Evolutionary conservation across 1,140 invertebrate genomes (phyloP).

Genomic region (Centruroides sculpturatus): DNA sequence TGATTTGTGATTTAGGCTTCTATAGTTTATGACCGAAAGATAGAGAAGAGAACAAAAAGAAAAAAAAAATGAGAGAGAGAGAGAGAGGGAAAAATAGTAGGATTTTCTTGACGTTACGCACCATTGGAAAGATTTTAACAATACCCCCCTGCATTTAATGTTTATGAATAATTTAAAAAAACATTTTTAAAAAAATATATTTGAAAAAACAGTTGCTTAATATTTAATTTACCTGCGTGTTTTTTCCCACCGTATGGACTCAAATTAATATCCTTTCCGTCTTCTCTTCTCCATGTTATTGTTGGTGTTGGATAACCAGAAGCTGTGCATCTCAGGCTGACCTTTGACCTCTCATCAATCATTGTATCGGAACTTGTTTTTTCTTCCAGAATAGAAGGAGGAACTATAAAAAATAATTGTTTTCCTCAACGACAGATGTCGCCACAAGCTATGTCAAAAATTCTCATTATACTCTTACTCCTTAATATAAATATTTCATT

Average conservation of each 20-base stretch:
- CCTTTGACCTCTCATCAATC: constrained; percentile 60
- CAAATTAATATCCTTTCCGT: constrained; percentile 50
- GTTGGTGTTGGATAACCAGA: constrained; percentile 65
- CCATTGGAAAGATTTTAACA: background rate
- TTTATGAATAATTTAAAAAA: too few species aligned
- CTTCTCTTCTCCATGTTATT: constrained; percentile 72
- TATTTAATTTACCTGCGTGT: constrained; percentile 3
- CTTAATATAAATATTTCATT: too few species aligned
- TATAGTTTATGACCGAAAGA: background rate
- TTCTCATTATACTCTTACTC: too few species aligned
- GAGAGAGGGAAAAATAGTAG: background rate
- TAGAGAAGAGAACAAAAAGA: background rate
- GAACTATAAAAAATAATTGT: constrained; percentile 18
- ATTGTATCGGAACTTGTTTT: constrained; percentile 59
- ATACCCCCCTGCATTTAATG: too few species aligned
- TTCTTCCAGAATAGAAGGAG: constrained; percentile 42
- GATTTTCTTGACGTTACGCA: background rate
- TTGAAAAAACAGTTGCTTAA: too few species aligned
- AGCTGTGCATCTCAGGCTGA: constrained; percentile 50
- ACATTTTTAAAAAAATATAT: too few species aligned
- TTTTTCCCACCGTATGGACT: constrained; percentile 9
- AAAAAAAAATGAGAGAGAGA: too few species aligned
- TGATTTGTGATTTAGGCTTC: too few species aligned
- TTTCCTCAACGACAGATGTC: too few species aligned
- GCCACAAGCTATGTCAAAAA: too few species aligned